Conservation (phyloP, 2,113 vertebrate genomes). For the Brachyistius frenatus region DNA sequence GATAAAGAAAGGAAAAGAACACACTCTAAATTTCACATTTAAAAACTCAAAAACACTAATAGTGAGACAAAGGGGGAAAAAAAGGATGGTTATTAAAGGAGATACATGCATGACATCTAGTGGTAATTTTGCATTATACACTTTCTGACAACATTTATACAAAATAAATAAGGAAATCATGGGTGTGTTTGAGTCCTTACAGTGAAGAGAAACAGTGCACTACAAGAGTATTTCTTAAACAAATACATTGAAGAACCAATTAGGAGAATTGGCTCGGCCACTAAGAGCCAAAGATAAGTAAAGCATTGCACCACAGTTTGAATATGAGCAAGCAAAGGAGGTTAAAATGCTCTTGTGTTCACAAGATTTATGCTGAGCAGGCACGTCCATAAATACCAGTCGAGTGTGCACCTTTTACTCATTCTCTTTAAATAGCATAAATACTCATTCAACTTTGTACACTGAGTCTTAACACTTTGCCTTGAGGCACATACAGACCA, state of each 20-base stretch:
- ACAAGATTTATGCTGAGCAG: not conserved
- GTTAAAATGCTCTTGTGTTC: not conserved
- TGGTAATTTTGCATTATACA: constrained; percentile 40
- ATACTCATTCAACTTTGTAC: not conserved
- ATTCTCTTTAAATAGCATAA: constrained; percentile 2
- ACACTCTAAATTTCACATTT: not conserved
- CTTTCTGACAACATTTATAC: not conserved
- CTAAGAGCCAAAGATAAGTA: not conserved
- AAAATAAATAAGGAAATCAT: not conserved
- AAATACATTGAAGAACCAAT: not conserved
- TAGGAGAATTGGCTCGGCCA: not conserved
- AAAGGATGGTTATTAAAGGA: not conserved
- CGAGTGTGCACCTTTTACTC: not conserved
- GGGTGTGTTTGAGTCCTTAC: not conserved
- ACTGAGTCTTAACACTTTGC: not conserved
- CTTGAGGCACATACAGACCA: not conserved
- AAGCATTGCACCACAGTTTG: not conserved
- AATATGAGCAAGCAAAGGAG: not conserved
- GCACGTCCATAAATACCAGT: not conserved
- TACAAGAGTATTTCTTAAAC: not conserved
- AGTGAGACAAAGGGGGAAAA: not conserved
- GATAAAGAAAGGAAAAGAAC: not conserved
- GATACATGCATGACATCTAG: constrained; percentile 66
- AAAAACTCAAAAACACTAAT: not conserved
- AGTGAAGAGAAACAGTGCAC: not conserved